Base-by-base conservation (phyloP, 2,113 vertebrate species). In the Xiphophorus couchianus region DNA sequence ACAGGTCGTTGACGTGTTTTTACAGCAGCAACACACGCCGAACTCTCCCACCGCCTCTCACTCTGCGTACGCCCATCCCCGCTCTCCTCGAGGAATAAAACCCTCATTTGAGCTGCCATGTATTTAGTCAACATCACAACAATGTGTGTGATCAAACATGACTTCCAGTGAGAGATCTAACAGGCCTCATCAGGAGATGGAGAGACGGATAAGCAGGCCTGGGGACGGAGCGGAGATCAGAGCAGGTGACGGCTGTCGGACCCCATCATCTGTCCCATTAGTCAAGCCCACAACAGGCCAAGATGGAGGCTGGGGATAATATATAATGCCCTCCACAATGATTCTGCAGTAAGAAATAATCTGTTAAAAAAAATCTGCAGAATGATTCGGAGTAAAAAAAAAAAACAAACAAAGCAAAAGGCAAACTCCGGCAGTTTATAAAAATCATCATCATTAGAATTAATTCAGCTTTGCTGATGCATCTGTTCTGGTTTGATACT, bases 161-260 rank as follows among this genome's bases (percentile, higher is more conserved):
- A 27, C 62, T 27, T 60, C 39, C 62, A 31, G 66, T 15, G 65
- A 25, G 68, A 81, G 28, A 68, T 14, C 15, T 9, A 62, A 0
- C 31, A 6, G 31, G 29, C 27, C 62, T 60, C 44, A 73, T 66
- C 81, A 29, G 74, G 66, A 74, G 62, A 22, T 29, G 73, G 28
- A 74, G 28, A 73, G 54, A 71, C 58, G 13, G 5, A 65, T 27
- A 74, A 39, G 1, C 60, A 48, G 54, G 73, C 71, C 19, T 0
- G 62, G 33, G 62, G 76, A 62, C 31, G n/a, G 0, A 63, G 69
- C n/a, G 2, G 74, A 61, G 62, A 69, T 69, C 64, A 33, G 7
- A 61, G 66, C 66, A 78, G 69, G 71, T 51, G 62, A 86, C 39
- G 22, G 64, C 3, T 64, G 80, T 79, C 82, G 66, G 62, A 33